Evolutionary conservation across 2,113 vertebrate genomes (phyloP), one percentile per base, ranked within the genome.

Genomic region (Odontesthes bonariensis): DNA sequence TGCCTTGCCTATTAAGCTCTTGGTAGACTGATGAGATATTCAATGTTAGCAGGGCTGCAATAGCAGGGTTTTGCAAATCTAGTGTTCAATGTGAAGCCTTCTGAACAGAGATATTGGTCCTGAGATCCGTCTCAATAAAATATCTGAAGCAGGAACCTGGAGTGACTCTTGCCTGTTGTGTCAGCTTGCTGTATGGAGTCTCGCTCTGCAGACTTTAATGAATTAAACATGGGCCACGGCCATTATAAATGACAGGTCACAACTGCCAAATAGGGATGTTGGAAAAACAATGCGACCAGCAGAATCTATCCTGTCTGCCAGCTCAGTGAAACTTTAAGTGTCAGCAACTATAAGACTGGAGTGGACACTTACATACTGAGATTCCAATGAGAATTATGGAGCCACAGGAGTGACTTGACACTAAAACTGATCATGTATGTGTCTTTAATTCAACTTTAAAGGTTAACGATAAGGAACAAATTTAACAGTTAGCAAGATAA

Each of bases 181-280:
- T 61, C 66, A 55, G 67, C 78, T 86, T 90, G 82, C 83, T 80
- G 75, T 64, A 69, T 40, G 80, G 60, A 81, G 82, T 33, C 70
- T 61, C 16, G 19, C 65, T 76, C 66, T 55, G 69, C 31, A 1
- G 61, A 51, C 70, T 69, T 65, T 80, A 66, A 84, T 79, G 81
- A 86, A 86, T 87, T 89, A 83, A 86, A 85, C 77, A 88, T 76
- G 76, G 84, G 79, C 27, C 6, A 14, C 54, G 51, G 83, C 77
- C 79, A 81, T 83, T 75, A 85, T 84, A 86, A 86, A 90, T 84
- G 88, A 88, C 80, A 76, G 77, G 77, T 85, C 81, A 77, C 75
- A 76, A 82, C 76, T 63, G 77, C 83, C 73, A 89, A 86, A 86
- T 69, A 65, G 57, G 72, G 67, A 86, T 81, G 84, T 73, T 82